Conservation (phyloP, 2,113 vertebrate genomes). For the Noturus placidus region DNA sequence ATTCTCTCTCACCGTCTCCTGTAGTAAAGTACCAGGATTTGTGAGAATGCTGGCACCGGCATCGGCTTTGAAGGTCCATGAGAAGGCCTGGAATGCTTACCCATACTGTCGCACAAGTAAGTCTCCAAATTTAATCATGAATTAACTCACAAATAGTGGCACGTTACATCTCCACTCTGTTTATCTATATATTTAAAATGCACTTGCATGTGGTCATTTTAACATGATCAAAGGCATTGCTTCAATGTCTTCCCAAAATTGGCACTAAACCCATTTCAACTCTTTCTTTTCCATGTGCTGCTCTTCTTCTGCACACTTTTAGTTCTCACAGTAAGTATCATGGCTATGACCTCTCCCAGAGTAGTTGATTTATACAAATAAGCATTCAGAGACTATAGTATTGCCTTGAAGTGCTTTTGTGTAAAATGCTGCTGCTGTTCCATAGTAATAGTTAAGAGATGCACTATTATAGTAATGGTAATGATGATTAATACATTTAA, state of each 20-base stretch:
- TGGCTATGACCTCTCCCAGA: not conserved
- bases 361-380: not conserved
- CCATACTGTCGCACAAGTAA: constrained; percentile 93
- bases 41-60: constrained; percentile 85
- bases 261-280: not conserved
- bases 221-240: not conserved
- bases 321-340: constrained; percentile 68
- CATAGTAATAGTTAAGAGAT: not conserved
- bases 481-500: too few species aligned
- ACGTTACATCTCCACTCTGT: not conserved
- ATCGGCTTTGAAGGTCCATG: constrained; percentile 86
- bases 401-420: not conserved
- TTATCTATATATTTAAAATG: not conserved
- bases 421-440: not conserved
- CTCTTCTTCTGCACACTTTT: not conserved
- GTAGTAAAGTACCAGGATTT: constrained; percentile 88
- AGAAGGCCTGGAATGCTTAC: constrained; percentile 98
- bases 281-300: constrained; percentile 41
- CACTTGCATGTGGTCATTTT: not conserved
- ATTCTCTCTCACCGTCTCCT: constrained; percentile 29
- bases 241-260: not conserved
- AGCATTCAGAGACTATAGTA: not conserved
- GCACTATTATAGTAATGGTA: not conserved
- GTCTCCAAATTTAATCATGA: constrained; percentile 34
- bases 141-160: not conserved